Evolutionary conservation across 2,113 vertebrate genomes (phyloP).

Genomic region (Pangasianodon hypophthalmus): DNA sequence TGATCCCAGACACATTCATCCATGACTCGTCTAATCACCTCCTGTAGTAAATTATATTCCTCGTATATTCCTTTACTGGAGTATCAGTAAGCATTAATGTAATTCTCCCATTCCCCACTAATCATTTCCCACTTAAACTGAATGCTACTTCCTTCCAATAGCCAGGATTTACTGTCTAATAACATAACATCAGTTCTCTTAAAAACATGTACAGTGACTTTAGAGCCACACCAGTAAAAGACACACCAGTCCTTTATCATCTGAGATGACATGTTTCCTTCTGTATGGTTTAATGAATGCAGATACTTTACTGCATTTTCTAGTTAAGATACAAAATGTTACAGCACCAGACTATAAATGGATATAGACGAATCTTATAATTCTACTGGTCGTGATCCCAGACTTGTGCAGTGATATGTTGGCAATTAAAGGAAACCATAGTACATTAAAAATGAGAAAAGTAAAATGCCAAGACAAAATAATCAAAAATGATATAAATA

Average conservation of each 20-base stretch:
- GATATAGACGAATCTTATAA: not conserved
- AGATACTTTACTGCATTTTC: not conserved
- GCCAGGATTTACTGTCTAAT: constrained; percentile 21
- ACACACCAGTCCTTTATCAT: not conserved
- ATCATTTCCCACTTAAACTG: not conserved
- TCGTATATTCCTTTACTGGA: not conserved
- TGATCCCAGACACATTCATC: not conserved
- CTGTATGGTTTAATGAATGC: not conserved
- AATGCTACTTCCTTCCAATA: not conserved
- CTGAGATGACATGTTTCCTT: not conserved
- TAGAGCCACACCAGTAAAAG: not conserved
- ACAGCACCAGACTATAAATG: constrained; percentile 28
- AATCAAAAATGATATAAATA: not conserved
- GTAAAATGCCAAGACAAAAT: not conserved
- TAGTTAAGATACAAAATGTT: constrained; percentile 15
- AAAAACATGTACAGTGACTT: not conserved
- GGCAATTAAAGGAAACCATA: constrained; percentile 1
- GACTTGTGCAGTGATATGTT: not conserved
- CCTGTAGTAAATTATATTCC: not conserved
- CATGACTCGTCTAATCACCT: not conserved
- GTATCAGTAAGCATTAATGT: not conserved
- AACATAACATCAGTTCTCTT: constrained; percentile 22
- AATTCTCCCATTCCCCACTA: not conserved
- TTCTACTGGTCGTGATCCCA: constrained; percentile 17
- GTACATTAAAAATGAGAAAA: not conserved